Percentiles rank a stretch among this genome's conserved stretches.
These are phyloP conservation scores for Antrozous pallidus DNA, from an alignment of 2,797 vertebrate species.

Conservation along the genomic window DNA sequence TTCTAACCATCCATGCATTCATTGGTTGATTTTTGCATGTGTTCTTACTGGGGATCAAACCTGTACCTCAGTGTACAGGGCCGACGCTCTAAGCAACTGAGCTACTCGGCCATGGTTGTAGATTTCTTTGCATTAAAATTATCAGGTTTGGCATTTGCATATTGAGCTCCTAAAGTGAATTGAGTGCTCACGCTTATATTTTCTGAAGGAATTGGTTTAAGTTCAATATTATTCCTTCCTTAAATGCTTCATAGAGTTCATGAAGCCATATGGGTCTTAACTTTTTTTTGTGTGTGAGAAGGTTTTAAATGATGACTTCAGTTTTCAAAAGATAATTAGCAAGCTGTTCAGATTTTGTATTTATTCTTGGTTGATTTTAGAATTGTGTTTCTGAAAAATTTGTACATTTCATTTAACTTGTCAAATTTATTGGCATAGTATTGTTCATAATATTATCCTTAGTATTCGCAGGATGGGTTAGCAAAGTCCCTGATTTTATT, in stretches of 20 bases:
- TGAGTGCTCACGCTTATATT: neutral
- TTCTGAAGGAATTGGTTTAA: neutral
- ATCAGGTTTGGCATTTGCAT: neutral
- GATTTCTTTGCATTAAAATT: neutral
- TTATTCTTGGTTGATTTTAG: constrained; percentile 9
- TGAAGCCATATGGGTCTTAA: neutral
- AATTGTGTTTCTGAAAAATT: neutral
- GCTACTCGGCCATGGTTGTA: neutral
- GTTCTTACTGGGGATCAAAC: neutral
- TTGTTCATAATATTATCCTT: neutral
- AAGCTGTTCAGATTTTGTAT: neutral
- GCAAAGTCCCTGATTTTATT: neutral
- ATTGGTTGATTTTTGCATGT: neutral
- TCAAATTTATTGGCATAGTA: neutral
- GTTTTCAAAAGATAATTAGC: neutral
- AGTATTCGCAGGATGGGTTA: neutral
- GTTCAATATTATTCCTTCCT: neutral
- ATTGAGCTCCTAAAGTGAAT: neutral
- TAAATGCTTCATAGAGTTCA: neutral
- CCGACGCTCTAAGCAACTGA: neutral
- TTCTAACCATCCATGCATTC: neutral
- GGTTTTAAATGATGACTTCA: constrained; percentile 4
- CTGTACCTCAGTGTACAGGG: neutral
- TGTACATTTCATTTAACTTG: neutral
- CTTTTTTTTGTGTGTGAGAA: neutral